Percentiles rank a stretch among this genome's conserved stretches.
Conservation (phyloP, 2,797 vertebrate genomes). For the Melanogrammus aeglefinus region DNA sequence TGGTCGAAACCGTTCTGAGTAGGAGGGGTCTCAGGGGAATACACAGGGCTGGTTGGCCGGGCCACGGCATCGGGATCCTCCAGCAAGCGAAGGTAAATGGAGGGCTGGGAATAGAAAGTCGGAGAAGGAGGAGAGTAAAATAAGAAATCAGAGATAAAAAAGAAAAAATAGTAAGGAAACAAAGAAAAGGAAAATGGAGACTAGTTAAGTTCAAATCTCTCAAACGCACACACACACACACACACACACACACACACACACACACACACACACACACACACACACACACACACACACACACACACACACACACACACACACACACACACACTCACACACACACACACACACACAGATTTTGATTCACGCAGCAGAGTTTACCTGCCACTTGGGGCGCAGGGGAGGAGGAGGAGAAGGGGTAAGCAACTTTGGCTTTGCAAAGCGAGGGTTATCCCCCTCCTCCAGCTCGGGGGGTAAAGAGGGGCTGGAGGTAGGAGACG, state of each 20-base stretch:
- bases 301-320: neutral
- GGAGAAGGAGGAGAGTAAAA: neutral
- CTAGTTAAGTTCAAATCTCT: neutral
- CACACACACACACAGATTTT: neutral
- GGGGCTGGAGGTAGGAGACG: constrained; percentile 57
- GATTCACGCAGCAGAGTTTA: constrained; percentile 56
- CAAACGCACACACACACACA: neutral
- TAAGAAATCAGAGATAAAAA: neutral
- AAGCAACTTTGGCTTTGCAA: constrained; percentile 77
- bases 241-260: constrained; percentile 2
- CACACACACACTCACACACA: neutral
- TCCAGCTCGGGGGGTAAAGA: constrained; percentile 55
- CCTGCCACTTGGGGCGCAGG: constrained; percentile 85
- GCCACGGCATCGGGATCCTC: constrained; percentile 52
- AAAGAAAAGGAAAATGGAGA: neutral
- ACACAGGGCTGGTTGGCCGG: constrained; percentile 52
- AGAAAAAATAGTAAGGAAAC: neutral
- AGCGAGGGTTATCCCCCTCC: constrained; percentile 76
- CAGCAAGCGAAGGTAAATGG: constrained; percentile 72
- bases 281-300: neutral
- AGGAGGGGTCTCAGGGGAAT: constrained; percentile 37
- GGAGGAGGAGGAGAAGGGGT: constrained; percentile 64
- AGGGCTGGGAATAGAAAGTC: constrained; percentile 61
- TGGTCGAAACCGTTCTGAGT: constrained; percentile 14
- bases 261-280: neutral